These are phyloP conservation scores for Chaetodon trifasciatus DNA, from an alignment of 2,797 vertebrate species.

Conservation along the genomic window DNA sequence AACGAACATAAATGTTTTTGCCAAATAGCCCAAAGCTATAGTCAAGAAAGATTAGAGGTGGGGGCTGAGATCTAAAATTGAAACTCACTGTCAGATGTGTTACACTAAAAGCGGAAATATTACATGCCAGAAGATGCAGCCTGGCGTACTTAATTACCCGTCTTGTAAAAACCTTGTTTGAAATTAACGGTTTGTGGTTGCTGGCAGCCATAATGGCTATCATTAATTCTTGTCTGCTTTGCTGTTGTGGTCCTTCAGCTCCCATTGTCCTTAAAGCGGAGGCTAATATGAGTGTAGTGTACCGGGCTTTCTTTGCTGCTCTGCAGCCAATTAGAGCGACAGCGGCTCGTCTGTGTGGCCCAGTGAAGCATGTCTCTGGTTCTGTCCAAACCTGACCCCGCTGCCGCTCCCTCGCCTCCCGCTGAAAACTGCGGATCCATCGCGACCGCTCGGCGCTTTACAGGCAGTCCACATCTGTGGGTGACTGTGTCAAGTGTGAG, in stretches of 20 bases:
- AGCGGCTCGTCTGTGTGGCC: conserved; percentile 68
- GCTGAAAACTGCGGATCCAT: conserved; percentile 49
- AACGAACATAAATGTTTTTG: conserved; percentile 78
- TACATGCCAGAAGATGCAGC: conserved; percentile 62
- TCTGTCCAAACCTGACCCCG: conserved; percentile 71
- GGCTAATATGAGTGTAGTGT: conserved; percentile 56
- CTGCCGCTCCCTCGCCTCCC: conserved; percentile 34
- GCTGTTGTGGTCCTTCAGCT: conserved; percentile 72
- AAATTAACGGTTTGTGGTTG: conserved; percentile 73
- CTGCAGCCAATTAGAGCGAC: conserved; percentile 75
- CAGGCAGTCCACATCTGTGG: conserved; percentile 49
- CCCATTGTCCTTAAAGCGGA: conserved; percentile 74
- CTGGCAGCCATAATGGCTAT: conserved; percentile 74
- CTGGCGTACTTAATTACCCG: conserved; percentile 64
- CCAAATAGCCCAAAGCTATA: conserved; percentile 77
- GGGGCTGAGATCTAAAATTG: conserved; percentile 65
- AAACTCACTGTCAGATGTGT: conserved; percentile 68
- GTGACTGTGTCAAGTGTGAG: conserved; percentile 56
- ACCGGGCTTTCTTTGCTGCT: conserved; percentile 57
- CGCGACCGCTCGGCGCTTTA: conserved; percentile 38
- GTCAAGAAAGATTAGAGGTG: conserved; percentile 71
- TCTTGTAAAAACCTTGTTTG: conserved; percentile 73
- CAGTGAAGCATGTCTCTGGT: conserved; percentile 72
- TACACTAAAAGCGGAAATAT: conserved; percentile 65
- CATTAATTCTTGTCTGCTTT: conserved; percentile 83